phyloP scores from a whole-genome alignment of 2,797 vertebrate species.

The Silurus aristotelis region DNA sequence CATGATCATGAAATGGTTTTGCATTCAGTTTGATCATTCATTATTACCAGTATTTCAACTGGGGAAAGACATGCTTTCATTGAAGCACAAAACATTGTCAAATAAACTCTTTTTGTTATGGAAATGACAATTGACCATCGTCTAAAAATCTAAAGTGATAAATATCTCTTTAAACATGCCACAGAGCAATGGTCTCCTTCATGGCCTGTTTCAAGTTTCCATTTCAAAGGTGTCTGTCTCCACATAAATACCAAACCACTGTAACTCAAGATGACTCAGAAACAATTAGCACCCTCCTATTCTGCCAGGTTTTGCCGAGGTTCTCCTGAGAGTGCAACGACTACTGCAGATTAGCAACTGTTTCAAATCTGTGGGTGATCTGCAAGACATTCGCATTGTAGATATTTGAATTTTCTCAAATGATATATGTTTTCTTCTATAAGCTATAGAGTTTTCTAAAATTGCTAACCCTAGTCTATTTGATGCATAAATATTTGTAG shows the following conservation, averaged over 20 bases:
- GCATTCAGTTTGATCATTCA: not conserved
- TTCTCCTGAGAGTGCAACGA: slow-evolving; percentile 11
- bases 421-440: too few species aligned
- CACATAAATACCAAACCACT: slow-evolving; percentile 79
- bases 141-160: slow-evolving; percentile 1
- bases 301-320: slow-evolving; percentile 68
- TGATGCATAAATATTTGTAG: slow-evolving; percentile 9
- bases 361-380: not conserved
- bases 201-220: slow-evolving; percentile 75
- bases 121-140: not conserved
- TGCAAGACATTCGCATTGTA: not conserved
- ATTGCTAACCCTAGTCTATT: not conserved
- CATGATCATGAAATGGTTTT: slow-evolving; percentile 10
- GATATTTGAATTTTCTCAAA: not conserved
- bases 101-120: not conserved
- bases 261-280: slow-evolving; percentile 78
- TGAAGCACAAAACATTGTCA: not conserved
- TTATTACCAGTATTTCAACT: not conserved
- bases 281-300: slow-evolving; percentile 58
- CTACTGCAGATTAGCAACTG: not conserved
- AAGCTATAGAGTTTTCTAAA: not conserved
- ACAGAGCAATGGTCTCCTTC: slow-evolving; percentile 16
- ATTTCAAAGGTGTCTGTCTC: slow-evolving; percentile 77
- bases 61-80: not conserved
- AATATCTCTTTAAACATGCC: slow-evolving; percentile 33